Evolutionary conservation across 2,113 vertebrate genomes (phyloP).

Genomic region (Caretta caretta): DNA sequence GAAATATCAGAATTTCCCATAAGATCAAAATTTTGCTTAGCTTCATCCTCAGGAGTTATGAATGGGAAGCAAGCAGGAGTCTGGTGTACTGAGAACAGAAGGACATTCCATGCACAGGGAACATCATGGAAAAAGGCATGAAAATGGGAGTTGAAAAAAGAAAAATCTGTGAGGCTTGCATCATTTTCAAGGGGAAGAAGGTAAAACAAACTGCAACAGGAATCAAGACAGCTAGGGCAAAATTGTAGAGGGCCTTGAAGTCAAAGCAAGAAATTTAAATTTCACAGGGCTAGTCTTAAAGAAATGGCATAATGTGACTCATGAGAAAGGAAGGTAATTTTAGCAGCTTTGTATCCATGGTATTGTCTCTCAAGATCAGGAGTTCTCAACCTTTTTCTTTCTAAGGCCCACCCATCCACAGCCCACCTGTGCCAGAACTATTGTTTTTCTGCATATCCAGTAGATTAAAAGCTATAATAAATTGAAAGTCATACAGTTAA

Average conservation of each 20-base stretch:
- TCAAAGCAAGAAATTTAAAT: slow-evolving; percentile 61
- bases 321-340: slow-evolving; percentile 19
- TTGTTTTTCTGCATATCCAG: neutral
- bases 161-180: slow-evolving; percentile 27
- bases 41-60: neutral
- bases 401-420: neutral
- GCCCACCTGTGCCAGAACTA: neutral
- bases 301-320: neutral
- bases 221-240: slow-evolving; percentile 25
- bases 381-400: neutral
- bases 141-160: neutral
- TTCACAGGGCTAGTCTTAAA: slow-evolving; percentile 38
- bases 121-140: neutral
- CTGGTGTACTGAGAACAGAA: neutral
- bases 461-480: neutral
- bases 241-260: slow-evolving; percentile 28
- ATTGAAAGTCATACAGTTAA: neutral
- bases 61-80: neutral
- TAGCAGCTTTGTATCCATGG: slow-evolving; percentile 25
- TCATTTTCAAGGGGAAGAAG: slow-evolving; percentile 41
- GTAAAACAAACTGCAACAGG: slow-evolving; percentile 1
- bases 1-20: neutral
- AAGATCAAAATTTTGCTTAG: neutral
- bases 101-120: neutral
- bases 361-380: slow-evolving; percentile 27